Evolutionary conservation across 2,888 invertebrate species (phyloP), one percentile per base, ranked within the genome.

Genomic region (Liodrosophila aerea): DNA sequence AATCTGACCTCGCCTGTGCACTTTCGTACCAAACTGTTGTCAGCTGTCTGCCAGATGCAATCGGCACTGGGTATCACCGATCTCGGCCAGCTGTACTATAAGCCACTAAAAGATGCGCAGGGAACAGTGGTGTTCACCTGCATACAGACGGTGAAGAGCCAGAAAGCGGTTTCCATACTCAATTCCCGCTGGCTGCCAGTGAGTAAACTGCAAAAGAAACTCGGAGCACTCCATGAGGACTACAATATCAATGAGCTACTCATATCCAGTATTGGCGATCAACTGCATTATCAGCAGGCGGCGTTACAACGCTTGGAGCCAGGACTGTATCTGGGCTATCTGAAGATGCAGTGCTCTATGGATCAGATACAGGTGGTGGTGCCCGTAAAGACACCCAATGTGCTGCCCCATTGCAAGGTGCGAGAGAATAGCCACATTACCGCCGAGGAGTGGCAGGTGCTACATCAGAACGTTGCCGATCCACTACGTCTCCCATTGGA

Each of bases 341-440:
- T 99, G 67, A 98, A 99, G 90, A 95, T 99, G 92, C 97, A 97
- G 88, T 97, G 97, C 74, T 98, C 98, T 1, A 97, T 99, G 53
- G 98, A 98, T 89, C 94, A 96, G 61, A 96, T 98, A 40, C 94
- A 97, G 84, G 94, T 99, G 7, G 95, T 99, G 40, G 98, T 98
- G 16, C 97, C 98, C 0, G 93, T 95, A 50, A 95, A 96, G 85
- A 94, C 96, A 1, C 99, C 99, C 3, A 99, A 98, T 89, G 96
- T 98, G 74, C 92, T 99, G 71, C 99, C 99, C 0, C 96, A 98
- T 88, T 95, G 95, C 67, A 96, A 97, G 89, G 94, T 99, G 31
- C 91, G 99, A 62, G 96, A 97, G 75, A 98, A 98, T 91, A 96
- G 98, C 1, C 98, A 98, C 88, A 96, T 99, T 0, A 98, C 98